Base-by-base conservation (phyloP, 2,797 vertebrate species). In the Natrix natrix region DNA sequence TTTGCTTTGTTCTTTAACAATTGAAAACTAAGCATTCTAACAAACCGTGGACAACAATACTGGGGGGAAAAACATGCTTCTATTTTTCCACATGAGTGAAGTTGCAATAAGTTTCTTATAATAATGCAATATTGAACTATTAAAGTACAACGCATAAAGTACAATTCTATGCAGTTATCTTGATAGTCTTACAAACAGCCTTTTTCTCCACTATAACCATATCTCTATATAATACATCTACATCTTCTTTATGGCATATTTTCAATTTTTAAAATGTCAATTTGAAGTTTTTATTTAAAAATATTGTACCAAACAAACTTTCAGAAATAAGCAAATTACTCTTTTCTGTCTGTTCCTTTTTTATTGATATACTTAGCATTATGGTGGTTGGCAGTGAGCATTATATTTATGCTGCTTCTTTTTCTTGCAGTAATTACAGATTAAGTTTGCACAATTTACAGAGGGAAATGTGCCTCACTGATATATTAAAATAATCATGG, bases 31-130 rank as follows among this genome's bases (percentile, higher is more conserved):
- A 95, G 91, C 0, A 0, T 24, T 52, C 56, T 7, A 89, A 88
- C 7, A 88, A 60, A 92, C 91, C 74, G 26, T 22, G 55, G 90
- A 92, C 7, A 1, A 4, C 32, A 56, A 16, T 16, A 56, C 14
- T 56, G 56, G 48, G 48, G 48, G 48, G 1, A 24, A n/a, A 86
- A 91, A 6, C 24, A 32, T 12, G 37, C 87, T 83, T 86, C 91
- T 43, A 54, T 91, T 94, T 92, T 48, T 17, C 60, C 91, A 43
- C 26, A 28, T 57, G 87, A 93, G 12, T 1, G 83, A 94, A 86
- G 56, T 14, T 74, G 8, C 17, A 91, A 86, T 89, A 92, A 61
- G 28, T 90, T 52, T 63, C 52, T 69, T 83, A 37, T 92, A 94
- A 63, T 8, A 60, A 87, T 69, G 48, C 88, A 0, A 0, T 86